Evolutionary conservation across 2,113 vertebrate species (phyloP), one percentile per base, ranked within the genome.

Genomic region (Gavialis gangeticus): DNA sequence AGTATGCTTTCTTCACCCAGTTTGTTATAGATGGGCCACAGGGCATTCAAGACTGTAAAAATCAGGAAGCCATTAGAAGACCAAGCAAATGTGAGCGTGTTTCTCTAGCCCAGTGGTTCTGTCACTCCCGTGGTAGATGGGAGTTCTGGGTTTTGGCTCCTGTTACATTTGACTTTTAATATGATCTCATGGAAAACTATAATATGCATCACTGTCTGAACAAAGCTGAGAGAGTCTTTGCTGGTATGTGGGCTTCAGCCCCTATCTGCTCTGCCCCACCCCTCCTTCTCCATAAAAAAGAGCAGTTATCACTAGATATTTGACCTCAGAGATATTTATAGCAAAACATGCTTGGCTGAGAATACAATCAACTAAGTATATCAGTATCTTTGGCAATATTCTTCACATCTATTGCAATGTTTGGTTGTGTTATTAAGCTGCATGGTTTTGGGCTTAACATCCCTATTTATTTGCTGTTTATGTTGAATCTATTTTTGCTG

Each of bases 391-490:
- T 95, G 85, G 55, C 88, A 89, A 85, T 79, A 63, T 27, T 91
- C 78, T 93, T 96, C 93, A 95, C 88, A 95, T 97, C 91, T 94
- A 88, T 71, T 91, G 76, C 94, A 89, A 54, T 60, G 62, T 56
- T 96, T 94, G 71, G 55, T 95, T 97, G 79, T 90, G 82, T n/a
- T 88, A 81, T 78, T 83, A 92, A 30, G 88, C 75, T 82, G 75
- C 56, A 82, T 66, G 97, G 82, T 75, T 95, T 97, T 96, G 96
- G 96, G 91, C 87, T 95, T 87, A 94, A 82, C 88, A 93, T 81
- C 93, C 96, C 90, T 90, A 87, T 85, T 96, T 75, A 75, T 91
- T 46, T 90, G 85, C 90, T 90, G 91, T 92, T 95, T 85, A 69
- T 89, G 59, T 85, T 93, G 96, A 95, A 92, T 85, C 59, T 71